Percentiles rank a stretch among this genome's conserved stretches.
These are phyloP conservation scores for Hirundichthys speculiger DNA, from an alignment of 2,113 vertebrate species.

Conservation along the genomic window DNA sequence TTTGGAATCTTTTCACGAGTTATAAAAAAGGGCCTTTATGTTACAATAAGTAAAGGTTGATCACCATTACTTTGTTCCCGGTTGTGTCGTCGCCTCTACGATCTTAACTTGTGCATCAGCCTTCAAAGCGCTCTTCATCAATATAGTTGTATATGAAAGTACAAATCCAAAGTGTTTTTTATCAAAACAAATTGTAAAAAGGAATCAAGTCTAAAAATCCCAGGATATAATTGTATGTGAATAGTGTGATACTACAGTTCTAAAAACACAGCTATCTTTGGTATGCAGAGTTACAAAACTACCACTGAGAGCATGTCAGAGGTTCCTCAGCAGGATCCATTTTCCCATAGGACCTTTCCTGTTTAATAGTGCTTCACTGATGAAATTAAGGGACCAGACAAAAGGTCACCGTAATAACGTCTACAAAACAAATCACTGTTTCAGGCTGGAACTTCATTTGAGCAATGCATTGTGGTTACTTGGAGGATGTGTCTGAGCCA, in stretches of 20 bases:
- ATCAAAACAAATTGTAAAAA: too few species aligned
- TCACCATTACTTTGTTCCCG: too few species aligned
- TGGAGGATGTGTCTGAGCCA: conserved; percentile 51
- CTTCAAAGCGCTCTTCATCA: too few species aligned
- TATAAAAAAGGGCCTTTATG: too few species aligned
- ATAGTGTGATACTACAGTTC: conserved; percentile 1
- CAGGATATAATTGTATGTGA: too few species aligned
- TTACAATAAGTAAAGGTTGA: too few species aligned
- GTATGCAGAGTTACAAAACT: conserved; percentile 55
- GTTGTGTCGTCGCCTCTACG: too few species aligned
- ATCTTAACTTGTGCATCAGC: too few species aligned
- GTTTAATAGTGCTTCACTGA: conserved; percentile 76
- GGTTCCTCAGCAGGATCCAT: conserved; percentile 38
- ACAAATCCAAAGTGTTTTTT: too few species aligned
- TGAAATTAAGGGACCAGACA: conserved; percentile 69
- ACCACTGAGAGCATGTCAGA: conserved; percentile 55
- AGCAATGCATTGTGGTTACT: conserved; percentile 55
- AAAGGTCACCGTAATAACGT: conserved; percentile 69
- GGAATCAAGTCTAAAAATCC: too few species aligned
- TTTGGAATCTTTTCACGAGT: too few species aligned
- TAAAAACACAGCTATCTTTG: conserved; percentile 41
- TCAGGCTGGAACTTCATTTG: conserved; percentile 69
- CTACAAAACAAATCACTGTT: conserved; percentile 62
- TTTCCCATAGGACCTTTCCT: conserved; percentile 49
- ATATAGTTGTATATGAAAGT: too few species aligned